Evolutionary conservation across 2,113 vertebrate genomes (phyloP).

Genomic region (Ophiodon elongatus): DNA sequence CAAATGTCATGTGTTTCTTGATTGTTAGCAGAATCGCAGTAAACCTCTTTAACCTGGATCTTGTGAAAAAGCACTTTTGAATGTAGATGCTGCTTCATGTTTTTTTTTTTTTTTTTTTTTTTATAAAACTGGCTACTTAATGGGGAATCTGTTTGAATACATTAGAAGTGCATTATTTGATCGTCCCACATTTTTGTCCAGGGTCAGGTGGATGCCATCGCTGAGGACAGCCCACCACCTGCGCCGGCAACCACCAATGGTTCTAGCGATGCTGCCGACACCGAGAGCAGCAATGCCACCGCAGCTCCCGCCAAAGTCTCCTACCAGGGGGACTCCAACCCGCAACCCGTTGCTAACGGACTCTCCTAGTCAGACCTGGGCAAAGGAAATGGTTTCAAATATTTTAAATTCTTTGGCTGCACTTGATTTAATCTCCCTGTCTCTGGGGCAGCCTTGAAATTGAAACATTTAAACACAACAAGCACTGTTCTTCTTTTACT

Average conservation of each 20-base stretch:
- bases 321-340: conserved; percentile 85
- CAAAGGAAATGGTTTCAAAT: conserved; percentile 70
- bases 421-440: conserved; percentile 40
- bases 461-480: conserved; percentile 58
- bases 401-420: conserved; percentile 61
- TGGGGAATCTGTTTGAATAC: not conserved
- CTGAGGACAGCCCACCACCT: conserved; percentile 87
- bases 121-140: fast-evolving
- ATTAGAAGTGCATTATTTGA: not conserved
- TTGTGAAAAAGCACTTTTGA: not conserved
- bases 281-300: conserved; percentile 20
- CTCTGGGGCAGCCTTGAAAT: conserved; percentile 43
- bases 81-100: not conserved
- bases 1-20: not conserved
- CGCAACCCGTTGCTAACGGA: conserved; percentile 92
- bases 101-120: not conserved
- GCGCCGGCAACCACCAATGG: conserved; percentile 89
- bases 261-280: conserved; percentile 74
- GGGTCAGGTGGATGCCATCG: conserved; percentile 91
- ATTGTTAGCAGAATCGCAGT: not conserved
- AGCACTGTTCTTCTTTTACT: conserved; percentile 80
- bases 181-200: conserved; percentile 33
- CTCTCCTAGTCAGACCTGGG: conserved; percentile 88
- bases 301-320: conserved; percentile 80
- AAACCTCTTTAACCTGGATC: not conserved